phyloP scores from a whole-genome alignment of 2,113 vertebrate species.

The Ginglymostoma cirratum region DNA sequence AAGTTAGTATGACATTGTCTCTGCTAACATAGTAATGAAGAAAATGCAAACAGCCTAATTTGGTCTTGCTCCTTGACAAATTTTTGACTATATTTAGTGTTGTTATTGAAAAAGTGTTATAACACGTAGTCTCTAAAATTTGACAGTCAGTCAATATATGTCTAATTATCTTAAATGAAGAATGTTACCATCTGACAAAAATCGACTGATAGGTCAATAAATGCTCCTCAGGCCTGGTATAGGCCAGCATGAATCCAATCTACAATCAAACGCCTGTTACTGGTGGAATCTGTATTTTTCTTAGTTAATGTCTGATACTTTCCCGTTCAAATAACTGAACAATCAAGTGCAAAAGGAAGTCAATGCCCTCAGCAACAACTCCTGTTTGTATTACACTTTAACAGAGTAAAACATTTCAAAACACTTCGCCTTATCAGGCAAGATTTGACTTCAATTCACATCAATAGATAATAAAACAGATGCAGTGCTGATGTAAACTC shows the following conservation, averaged over 20 bases:
- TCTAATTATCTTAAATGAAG: neutral
- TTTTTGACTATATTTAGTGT: neutral
- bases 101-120: neutral
- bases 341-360: neutral
- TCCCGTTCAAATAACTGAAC: neutral
- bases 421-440: neutral
- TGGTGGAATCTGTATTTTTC: neutral
- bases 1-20: neutral
- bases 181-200: neutral
- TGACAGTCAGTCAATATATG: neutral
- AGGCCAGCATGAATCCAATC: neutral
- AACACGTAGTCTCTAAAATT: neutral
- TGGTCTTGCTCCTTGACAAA: neutral
- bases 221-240: neutral
- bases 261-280: neutral
- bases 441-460: neutral
- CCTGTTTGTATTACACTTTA: neutral
- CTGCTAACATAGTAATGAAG: neutral
- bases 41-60: neutral
- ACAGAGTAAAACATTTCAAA: neutral
- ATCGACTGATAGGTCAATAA: neutral
- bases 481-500: neutral
- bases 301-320: neutral
- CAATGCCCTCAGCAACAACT: neutral
- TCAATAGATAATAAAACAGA: neutral